Conservation (phyloP, 1,140 invertebrate species). For the Drosophila saltans region DNA sequence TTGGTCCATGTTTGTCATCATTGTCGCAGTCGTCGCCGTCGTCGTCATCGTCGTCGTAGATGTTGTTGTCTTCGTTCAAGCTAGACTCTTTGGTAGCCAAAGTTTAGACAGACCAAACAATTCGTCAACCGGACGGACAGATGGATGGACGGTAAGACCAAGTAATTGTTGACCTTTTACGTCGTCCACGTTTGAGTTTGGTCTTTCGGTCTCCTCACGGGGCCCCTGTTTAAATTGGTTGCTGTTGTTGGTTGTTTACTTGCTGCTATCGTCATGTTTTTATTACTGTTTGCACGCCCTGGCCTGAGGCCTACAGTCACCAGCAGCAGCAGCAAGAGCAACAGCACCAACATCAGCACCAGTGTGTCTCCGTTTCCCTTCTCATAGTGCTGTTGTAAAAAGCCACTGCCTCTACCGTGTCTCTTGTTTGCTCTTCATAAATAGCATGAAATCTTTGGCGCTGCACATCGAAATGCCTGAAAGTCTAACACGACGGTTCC, state of each 20-base stretch:
- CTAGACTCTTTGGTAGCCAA: slow-evolving; percentile 80
- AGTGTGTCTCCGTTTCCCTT: neutral
- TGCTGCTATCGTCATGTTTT: slow-evolving; percentile 73
- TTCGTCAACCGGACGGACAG: slow-evolving; percentile 55
- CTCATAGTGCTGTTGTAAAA: neutral
- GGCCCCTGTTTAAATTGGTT: slow-evolving; percentile 54
- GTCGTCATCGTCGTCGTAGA: slow-evolving; percentile 18
- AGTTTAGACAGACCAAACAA: slow-evolving; percentile 80
- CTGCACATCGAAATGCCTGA: slow-evolving; percentile 77
- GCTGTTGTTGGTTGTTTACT: slow-evolving; percentile 33
- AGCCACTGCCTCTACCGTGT: slow-evolving; percentile 12
- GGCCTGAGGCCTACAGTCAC: slow-evolving; percentile 49
- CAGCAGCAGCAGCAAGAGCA: neutral
- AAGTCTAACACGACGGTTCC: slow-evolving; percentile 77
- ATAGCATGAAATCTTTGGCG: slow-evolving; percentile 77
- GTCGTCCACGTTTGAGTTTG: slow-evolving; percentile 68
- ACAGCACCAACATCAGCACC: too few species aligned
- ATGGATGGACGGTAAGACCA: slow-evolving; percentile 53
- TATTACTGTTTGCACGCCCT: slow-evolving; percentile 76
- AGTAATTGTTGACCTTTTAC: slow-evolving; percentile 82
- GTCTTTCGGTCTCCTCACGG: slow-evolving; percentile 40
- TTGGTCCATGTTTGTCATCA: slow-evolving; percentile 77
- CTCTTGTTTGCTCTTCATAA: slow-evolving; percentile 77
- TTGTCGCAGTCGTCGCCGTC: slow-evolving; percentile 10
- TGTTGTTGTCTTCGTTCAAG: slow-evolving; percentile 52